Conservation (phyloP, 2,888 invertebrate species). For the Lamellibrachia columna region DNA sequence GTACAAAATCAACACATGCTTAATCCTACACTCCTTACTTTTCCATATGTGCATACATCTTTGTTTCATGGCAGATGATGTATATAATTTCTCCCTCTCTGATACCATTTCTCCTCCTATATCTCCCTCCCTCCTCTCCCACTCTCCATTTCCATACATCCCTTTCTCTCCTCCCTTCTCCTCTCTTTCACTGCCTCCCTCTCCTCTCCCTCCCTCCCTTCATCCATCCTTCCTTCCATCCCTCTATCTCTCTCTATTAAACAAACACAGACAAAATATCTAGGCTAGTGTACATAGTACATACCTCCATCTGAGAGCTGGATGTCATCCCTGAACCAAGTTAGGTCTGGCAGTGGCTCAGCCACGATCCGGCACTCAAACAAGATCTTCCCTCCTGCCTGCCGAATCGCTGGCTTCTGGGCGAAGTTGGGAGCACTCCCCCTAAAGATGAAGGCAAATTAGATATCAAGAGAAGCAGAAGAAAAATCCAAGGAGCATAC, state of each 20-base stretch:
- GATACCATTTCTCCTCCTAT: not conserved
- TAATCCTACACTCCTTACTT: no score
- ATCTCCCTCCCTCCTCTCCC: not conserved
- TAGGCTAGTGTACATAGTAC: slow-evolving; percentile 24
- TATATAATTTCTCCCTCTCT: not conserved
- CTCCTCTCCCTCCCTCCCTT: no score
- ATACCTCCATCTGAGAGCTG: slow-evolving; percentile 43
- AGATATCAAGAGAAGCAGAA: not conserved
- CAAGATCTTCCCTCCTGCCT: slow-evolving; percentile 93
- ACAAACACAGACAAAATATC: not conserved
- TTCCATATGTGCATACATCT: no score
- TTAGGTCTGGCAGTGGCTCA: slow-evolving; percentile 91
- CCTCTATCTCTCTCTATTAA: not conserved
- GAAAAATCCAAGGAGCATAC: not conserved
- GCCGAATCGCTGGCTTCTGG: slow-evolving; percentile 95
- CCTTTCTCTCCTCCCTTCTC: not conserved
- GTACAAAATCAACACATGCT: not conserved
- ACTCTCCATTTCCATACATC: not conserved
- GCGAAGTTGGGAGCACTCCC: slow-evolving; percentile 97
- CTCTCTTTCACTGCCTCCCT: not conserved
- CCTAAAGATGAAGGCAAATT: slow-evolving; percentile 27
- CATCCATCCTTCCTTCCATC: no score
- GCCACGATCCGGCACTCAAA: slow-evolving; percentile 98
- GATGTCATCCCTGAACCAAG: slow-evolving; percentile 75
- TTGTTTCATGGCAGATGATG: no score